Evolutionary conservation across 1,140 invertebrate species (phyloP).

Genomic region (Hypsibius dujardini): DNA sequence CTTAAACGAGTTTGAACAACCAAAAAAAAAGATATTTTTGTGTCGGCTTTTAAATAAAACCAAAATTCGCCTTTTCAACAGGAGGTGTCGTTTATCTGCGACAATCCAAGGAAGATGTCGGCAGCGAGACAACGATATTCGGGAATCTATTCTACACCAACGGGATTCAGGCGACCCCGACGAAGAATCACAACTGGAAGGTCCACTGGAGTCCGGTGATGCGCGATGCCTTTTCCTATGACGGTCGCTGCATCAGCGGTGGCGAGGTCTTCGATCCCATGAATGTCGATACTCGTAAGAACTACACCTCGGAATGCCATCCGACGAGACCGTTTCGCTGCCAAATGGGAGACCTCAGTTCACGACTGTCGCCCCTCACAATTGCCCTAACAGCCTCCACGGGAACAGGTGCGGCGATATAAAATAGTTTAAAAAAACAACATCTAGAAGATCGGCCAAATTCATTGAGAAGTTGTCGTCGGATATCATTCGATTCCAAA

Average conservation of each 20-base stretch:
- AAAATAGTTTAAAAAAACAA: no score
- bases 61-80: neutral
- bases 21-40: no score
- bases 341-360: neutral
- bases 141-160: slow-evolving; percentile 14
- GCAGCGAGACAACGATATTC: slow-evolving; percentile 10
- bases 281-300: neutral
- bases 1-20: no score
- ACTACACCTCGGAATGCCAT: slow-evolving; percentile 5
- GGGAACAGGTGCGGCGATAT: neutral
- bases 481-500: no score
- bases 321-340: neutral
- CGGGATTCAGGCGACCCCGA: neutral
- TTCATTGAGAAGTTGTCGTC: no score
- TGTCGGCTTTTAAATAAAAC: neutral
- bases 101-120: neutral
- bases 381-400: neutral
- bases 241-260: slow-evolving; percentile 1
- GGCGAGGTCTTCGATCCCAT: neutral
- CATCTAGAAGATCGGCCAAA: no score
- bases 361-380: neutral
- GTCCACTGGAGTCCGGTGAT: neutral
- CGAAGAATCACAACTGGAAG: neutral
- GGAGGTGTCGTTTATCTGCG: neutral
- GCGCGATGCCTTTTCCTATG: slow-evolving; percentile 14